Evolutionary conservation across 1,140 invertebrate species (phyloP), one percentile per base, ranked within the genome.

Genomic region (Pseudomyrmex cubaensis): DNA sequence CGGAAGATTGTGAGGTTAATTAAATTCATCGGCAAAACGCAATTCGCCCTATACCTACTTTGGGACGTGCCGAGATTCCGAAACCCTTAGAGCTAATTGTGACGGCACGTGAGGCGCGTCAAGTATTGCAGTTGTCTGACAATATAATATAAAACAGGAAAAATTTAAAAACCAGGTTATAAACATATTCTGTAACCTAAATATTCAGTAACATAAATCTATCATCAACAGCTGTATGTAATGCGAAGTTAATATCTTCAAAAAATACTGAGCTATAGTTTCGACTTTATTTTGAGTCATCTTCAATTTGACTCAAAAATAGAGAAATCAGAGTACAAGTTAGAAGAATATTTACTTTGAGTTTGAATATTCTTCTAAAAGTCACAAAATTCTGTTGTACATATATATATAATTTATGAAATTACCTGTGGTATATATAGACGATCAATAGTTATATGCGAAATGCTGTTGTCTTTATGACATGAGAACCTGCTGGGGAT

Each of bases 1-100:
- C 44, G n/a, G 64, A 59, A 59, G 64, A 48, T 57, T 17, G 63
- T 46, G 57, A 56, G 52, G 35, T 69, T 69, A 78, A 78, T 70
- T 78, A 70, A 70, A 7, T 46, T 12, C 52, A 72, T 35, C 17
- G 52, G 52, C 44, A 2, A 48, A 69, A 78, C 4, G 7, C 44
- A 78, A 59, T 59, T 69, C 44, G 52, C 50, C 5, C 8, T 25
- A 13, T 48, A 35, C 10, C 52, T 67, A 25, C 35, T 57, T 57
- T 22, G 50, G 12, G 10, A 46, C 63, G 25, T 66, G 20, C 9
- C 35, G 52, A 69, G 52, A 69, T 78, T 70, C 56, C 20, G 20
- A 48, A 59, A 78, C 22, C 75, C 46, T 17, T 35, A 7, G 35
- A 13, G 17, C 15, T 56, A 56, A 66, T 56, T 20, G 35, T 2